Evolutionary conservation across 2,888 invertebrate genomes (phyloP), one percentile per base, ranked within the genome.

Genomic region (Chaitophorus viminalis): DNA sequence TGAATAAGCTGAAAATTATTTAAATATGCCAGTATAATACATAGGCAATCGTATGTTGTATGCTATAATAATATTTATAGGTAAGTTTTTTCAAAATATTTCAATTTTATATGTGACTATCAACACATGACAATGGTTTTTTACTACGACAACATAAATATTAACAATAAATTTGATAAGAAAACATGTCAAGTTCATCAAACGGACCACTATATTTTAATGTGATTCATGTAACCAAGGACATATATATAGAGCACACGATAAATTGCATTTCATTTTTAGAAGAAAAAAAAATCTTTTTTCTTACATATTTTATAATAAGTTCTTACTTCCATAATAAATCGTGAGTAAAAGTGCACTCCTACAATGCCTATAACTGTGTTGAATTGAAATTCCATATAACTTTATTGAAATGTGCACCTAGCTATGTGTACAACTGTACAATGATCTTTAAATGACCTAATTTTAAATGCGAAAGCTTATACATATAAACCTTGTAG

Each of bases 401-500:
- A 65, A 6, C 25, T 31, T 31, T 77, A 46, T 46, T 46, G 46
- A 14, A 46, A 46, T 46, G 8, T 2, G 11, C 25, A 60, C 25
- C 52, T 18, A 52, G 4, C 54, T 54, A 33, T 11, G 1, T 21
- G 18, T 52, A n/a, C 36, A 33, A 31, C n/a, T 60, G 18, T 29
- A 31, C 68, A 81, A 68, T 11, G 36, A 21, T 81, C 5, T 81
- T 81, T 39, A 39, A 79, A 29, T 65, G 81, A 81, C 81, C 81
- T 72, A 9, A 72, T 52, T 82, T 54, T 46, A 68, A 79, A 79
- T 36, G 39, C 46, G 81, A 81, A 68, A 68, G 46, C n/a, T 11
- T 60, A 21, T 25, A 25, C 18, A 60, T 25, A 60, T 36, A 33
- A 29, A 65, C 79, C 79, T 79, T 65, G 79, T n/a, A 29, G 65